Evolutionary conservation across 2,113 vertebrate genomes (phyloP), one percentile per base, ranked within the genome.

Genomic region (Otis tarda): DNA sequence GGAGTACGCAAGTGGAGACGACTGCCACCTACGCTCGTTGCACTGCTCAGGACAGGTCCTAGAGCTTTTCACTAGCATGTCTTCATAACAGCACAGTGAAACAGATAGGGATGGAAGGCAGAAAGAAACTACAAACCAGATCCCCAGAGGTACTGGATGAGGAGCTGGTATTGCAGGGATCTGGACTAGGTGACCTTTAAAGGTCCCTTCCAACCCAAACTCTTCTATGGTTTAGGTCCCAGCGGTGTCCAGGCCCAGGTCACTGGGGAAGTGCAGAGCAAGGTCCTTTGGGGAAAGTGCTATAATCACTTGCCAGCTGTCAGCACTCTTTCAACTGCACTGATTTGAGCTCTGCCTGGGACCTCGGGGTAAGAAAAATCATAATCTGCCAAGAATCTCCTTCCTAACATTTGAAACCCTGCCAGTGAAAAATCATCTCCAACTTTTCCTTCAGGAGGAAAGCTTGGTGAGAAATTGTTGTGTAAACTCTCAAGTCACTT

Each of bases 401-500:
- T 76, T 92, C 41, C 35, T 68, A 80, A 71, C 50, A 24, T 6
- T 74, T 73, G 45, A 90, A 91, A 86, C 7, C 2, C 20, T 90
- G 69, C 22, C 47, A 28, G 43, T 43, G 43, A 87, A 88, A 86
- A 69, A 63, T 70, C 49, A 56, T 22, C 69, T 87, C 60, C 49
- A 94, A 74, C 47, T 78, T 77, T 64, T 78, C 39, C 52, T 89
- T 80, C 55, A 74, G 57, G 69, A 91, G 14, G 60, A 86, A 89
- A 86, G 30, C 53, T 14, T 35, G 87, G 64, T 71, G 69, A 93
- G 87, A 96, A 94, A 84, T 71, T 45, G 30, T 81, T 91, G 75
- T 52, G 33, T 71, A 93, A 96, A 83, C 74, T 93, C 84, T 52
- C 33, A 59, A 82, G 47, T 78, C n/a, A 41, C 43, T 83, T 95